Evolutionary conservation across 2,888 invertebrate species (phyloP).

Genomic region (Vannuccia rotundouncinata): DNA sequence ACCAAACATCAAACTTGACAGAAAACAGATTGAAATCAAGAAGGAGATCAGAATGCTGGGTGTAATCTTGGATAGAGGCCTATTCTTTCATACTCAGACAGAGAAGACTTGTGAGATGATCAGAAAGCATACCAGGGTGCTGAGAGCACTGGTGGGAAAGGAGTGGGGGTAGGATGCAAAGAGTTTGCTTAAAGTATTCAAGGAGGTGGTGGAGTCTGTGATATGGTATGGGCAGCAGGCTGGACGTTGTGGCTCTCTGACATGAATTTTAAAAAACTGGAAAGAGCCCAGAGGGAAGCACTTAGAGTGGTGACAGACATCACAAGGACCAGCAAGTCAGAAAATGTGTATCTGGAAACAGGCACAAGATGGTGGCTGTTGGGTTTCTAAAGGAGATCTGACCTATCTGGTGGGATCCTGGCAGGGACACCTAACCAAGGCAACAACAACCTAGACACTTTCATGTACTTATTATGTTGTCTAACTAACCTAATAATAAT

Average conservation of each 20-base stretch:
- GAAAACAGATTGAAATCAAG: neutral
- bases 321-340: neutral
- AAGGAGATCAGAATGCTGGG: neutral
- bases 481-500: too few relatives aligned
- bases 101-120: neutral
- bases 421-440: too few relatives aligned
- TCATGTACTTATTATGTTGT: too few relatives aligned
- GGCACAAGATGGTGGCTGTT: too few relatives aligned
- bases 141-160: neutral
- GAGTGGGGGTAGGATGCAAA: neutral
- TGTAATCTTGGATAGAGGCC: neutral
- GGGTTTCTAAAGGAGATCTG: too few relatives aligned
- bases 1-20: neutral
- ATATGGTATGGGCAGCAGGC: slow-evolving; percentile 2
- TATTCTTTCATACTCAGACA: neutral
- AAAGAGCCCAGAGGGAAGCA: neutral
- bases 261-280: neutral
- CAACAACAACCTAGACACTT: too few relatives aligned
- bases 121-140: neutral
- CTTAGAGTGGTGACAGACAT: neutral
- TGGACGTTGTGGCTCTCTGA: neutral
- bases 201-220: neutral
- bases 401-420: too few relatives aligned
- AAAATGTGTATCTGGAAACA: neutral
- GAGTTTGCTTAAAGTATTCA: slow-evolving; percentile 1